phyloP scores from a whole-genome alignment of 2,888 invertebrate species.

The Caenorhabditis japonica region DNA sequence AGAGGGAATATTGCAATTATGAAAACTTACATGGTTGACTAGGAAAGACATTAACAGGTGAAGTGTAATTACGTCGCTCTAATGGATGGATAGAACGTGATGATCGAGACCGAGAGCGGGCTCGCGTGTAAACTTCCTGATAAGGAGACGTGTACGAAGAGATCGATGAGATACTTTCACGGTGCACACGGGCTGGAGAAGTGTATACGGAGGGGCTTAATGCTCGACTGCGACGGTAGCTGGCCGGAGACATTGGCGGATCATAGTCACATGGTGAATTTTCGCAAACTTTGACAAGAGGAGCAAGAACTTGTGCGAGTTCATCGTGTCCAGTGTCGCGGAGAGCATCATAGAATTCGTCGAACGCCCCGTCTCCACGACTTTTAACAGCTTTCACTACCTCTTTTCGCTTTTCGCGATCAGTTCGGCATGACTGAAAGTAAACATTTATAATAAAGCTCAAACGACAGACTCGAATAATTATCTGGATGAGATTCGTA shows the following conservation, averaged over 20 bases:
- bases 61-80: constrained; percentile 19
- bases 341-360: constrained; percentile 58
- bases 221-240: constrained; percentile 26
- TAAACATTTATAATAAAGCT: neutral
- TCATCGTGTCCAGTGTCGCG: constrained; percentile 52
- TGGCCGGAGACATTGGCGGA: constrained; percentile 15
- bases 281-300: constrained; percentile 26
- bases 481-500: too few species aligned
- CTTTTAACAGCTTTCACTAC: constrained; percentile 48
- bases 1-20: neutral
- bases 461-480: too few species aligned
- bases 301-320: constrained; percentile 50
- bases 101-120: constrained; percentile 24
- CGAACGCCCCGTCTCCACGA: constrained; percentile 59
- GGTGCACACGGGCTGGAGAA: constrained; percentile 28
- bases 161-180: constrained; percentile 27
- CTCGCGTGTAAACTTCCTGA: constrained; percentile 23
- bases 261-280: constrained; percentile 4
- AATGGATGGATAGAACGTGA: constrained; percentile 22
- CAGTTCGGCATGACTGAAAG: constrained; percentile 37
- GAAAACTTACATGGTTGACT: constrained; percentile 27
- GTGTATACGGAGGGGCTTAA: constrained; percentile 13
- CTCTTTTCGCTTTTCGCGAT: constrained; percentile 35
- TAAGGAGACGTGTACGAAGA: constrained; percentile 26
- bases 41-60: constrained; percentile 10